A percentile compares a stretch with the other conserved stretches of the same genome.
Conservation (phyloP, 2,888 invertebrate species). For the Trachelus stipa region DNA sequence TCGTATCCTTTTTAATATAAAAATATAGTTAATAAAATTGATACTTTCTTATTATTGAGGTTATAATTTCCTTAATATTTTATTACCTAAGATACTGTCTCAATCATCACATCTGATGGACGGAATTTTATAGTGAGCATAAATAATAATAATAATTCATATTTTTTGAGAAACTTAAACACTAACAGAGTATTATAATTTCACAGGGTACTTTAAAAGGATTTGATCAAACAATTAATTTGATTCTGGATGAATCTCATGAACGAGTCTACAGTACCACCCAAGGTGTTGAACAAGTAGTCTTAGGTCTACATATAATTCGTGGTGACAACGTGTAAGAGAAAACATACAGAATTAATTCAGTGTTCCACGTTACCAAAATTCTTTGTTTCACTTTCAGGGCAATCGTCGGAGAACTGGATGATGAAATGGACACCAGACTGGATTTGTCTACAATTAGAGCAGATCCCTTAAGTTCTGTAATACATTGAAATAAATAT, state of each 20-base stretch:
- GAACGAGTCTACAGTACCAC: slow-evolving; percentile 97
- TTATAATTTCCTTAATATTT: slow-evolving; percentile 32
- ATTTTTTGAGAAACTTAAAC: neutral
- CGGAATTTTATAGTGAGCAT: slow-evolving; percentile 88
- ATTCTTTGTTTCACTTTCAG: slow-evolving; percentile 61
- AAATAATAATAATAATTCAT: neutral
- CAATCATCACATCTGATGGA: slow-evolving; percentile 96
- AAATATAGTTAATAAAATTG: slow-evolving; percentile 13
- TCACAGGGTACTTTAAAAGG: slow-evolving; percentile 93
- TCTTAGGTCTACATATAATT: slow-evolving; percentile 96
- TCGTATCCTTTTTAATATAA: slow-evolving; percentile 72
- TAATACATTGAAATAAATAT: slow-evolving; percentile 73
- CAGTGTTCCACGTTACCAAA: neutral
- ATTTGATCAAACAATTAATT: slow-evolving; percentile 99
- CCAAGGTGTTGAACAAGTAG: slow-evolving; percentile 94
- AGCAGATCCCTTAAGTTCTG: slow-evolving; percentile 86
- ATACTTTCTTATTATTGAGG: slow-evolving; percentile 18
- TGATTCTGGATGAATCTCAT: slow-evolving; percentile 97
- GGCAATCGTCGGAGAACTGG: slow-evolving; percentile 86
- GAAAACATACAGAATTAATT: slow-evolving; percentile 6
- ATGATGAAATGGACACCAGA: slow-evolving; percentile 85
- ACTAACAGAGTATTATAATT: slow-evolving; percentile 1
- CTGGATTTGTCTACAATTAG: slow-evolving; percentile 83
- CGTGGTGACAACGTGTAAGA: slow-evolving; percentile 96
- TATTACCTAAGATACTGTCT: slow-evolving; percentile 78